phyloP scores from a whole-genome alignment of 2,888 invertebrate genomes.

The Diaphora mendica region DNA sequence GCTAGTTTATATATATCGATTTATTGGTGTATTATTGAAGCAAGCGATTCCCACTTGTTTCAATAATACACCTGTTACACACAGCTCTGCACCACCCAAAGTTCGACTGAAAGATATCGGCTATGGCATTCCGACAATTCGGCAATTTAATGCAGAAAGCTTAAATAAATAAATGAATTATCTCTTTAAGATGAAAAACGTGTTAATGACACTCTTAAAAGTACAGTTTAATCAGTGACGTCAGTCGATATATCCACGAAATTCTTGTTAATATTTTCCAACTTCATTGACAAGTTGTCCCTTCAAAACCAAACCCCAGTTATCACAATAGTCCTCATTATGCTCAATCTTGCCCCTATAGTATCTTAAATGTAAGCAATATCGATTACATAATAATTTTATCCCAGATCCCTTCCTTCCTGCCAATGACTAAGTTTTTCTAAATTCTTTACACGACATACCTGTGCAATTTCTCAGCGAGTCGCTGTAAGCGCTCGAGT shows the following conservation, averaged over 20 bases:
- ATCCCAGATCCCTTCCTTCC: no score
- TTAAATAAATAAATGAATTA: no score
- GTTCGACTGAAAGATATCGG: no score
- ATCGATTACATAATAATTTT: background rate
- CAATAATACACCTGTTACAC: no score
- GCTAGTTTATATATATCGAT: no score
- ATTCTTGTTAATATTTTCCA: background rate
- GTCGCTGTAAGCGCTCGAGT: slow-evolving; percentile 95
- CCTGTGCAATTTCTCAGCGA: slow-evolving; percentile 96
- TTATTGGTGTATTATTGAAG: no score
- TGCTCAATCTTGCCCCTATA: background rate
- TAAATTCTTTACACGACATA: slow-evolving; percentile 32
- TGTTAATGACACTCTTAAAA: background rate
- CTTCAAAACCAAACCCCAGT: background rate
- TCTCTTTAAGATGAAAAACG: background rate
- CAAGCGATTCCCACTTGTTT: no score
- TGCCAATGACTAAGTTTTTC: no score
- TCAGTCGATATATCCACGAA: background rate
- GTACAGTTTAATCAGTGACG: background rate
- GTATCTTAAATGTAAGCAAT: background rate
- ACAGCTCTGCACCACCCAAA: no score
- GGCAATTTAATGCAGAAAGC: no score
- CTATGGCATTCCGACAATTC: no score
- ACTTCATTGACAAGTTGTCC: background rate
- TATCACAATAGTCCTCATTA: background rate